Conservation (phyloP, 2,888 invertebrate species). For the Agrotis exclamationis region DNA sequence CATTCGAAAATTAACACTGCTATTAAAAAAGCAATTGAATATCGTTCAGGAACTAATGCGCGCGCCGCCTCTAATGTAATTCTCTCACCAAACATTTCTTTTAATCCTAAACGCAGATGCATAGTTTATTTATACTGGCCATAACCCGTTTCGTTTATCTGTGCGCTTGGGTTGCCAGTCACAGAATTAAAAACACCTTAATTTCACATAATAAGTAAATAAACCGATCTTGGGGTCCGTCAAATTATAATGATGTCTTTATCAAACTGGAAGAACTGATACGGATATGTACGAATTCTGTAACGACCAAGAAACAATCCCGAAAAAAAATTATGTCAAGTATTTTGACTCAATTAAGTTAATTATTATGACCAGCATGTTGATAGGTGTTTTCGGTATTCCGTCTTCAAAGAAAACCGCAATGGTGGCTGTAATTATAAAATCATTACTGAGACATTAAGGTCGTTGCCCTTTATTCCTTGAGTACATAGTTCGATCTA, state of each 20-base stretch:
- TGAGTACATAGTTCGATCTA: conserved; percentile 47
- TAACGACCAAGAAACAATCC: not conserved
- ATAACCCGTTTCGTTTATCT: conserved; percentile 69
- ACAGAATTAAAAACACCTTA: conserved; percentile 40
- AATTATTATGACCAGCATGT: conserved; percentile 43
- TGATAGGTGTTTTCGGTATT: conserved; percentile 31
- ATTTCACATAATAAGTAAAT: not conserved
- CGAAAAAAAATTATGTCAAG: conserved; percentile 1
- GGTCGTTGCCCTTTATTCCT: conserved; percentile 43
- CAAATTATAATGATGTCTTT: conserved; percentile 2
- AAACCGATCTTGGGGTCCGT: too few species aligned
- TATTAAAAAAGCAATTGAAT: conserved; percentile 65
- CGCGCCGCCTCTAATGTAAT: conserved; percentile 62
- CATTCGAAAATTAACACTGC: conserved; percentile 64
- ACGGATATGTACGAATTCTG: not conserved
- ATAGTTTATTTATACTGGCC: conserved; percentile 72
- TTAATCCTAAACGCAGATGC: conserved; percentile 70
- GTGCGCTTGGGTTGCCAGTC: conserved; percentile 59
- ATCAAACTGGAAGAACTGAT: conserved; percentile 1
- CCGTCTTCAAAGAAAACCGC: conserved; percentile 59
- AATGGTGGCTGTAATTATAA: conserved; percentile 51
- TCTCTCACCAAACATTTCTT: conserved; percentile 70
- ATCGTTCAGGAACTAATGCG: conserved; percentile 62
- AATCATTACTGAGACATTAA: conserved; percentile 42
- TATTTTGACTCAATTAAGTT: conserved; percentile 40